Base-by-base conservation (phyloP, 2,888 invertebrate species). In the Agonum fuliginosum region DNA sequence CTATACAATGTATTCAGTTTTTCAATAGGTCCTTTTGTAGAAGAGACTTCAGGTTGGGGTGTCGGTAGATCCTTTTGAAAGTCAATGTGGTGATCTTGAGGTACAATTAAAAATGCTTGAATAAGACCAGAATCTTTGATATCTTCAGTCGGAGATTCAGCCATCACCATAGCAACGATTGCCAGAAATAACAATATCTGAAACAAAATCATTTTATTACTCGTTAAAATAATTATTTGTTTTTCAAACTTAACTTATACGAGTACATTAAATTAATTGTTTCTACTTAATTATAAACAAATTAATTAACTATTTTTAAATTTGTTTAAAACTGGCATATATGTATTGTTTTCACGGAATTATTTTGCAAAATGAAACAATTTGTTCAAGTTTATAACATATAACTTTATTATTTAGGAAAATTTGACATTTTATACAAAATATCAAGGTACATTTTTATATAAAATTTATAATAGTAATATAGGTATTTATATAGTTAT, bases 271-370 rank as follows among this genome's bases (percentile, higher is more conserved):
- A n/a, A n/a, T n/a, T n/a, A n/a, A n/a, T n/a, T n/a, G n/a, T n/a
- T n/a, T n/a, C n/a, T n/a, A n/a, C n/a, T n/a, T n/a, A n/a, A n/a
- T n/a, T n/a, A n/a, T n/a, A n/a, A n/a, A n/a, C n/a, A n/a, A n/a
- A n/a, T n/a, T n/a, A n/a, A n/a, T n/a, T n/a, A n/a, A n/a, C n/a
- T n/a, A n/a, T n/a, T n/a, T n/a, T n/a, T n/a, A n/a, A n/a, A n/a
- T n/a, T n/a, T n/a, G n/a, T n/a, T 37, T n/a, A n/a, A n/a, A n/a
- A n/a, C n/a, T n/a, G n/a, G n/a, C n/a, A 62, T 46, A 46, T 8
- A 17, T 30, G 27, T 12, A 30, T 62, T 34, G 58, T 62, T 62
- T 27, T 27, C 54, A 54, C 30, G 30, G 30, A 62, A 62, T 30
- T 30, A 62, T 10, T 30, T 17, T 3, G 17, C 19, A 14, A 27